Evolutionary conservation across 2,888 invertebrate genomes (phyloP), one percentile per base, ranked within the genome.

Genomic region (Kryphioiulus occultus): DNA sequence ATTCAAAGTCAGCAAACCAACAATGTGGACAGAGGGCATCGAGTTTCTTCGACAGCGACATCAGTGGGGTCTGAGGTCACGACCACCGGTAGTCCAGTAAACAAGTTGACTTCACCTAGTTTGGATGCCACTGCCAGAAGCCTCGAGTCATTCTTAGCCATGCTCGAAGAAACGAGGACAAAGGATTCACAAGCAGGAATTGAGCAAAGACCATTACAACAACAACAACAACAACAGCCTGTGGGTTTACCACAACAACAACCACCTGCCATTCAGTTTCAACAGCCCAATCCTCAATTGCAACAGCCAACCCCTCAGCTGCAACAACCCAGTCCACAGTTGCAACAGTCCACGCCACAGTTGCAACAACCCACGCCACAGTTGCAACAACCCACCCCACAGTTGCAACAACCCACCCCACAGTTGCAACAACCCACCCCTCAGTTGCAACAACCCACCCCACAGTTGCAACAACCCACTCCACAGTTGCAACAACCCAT

Each of bases 111-210:
- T 26, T 35, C 30, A 39, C 83, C 83, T 19, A 83, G 39, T n/a
- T 83, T 30, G 39, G 83, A 83, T 2, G 3, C 84, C 22, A 84
- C 84, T 12, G 42, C 19, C 17, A 84, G 84, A 53, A 86, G 86
- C 22, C 47, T 86, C 4, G 86, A 86, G 19, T 19, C 86, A 10
- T 86, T 86, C 47, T 26, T 86, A 12, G 86, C 47, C 15, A 86
- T 86, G 86, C 47, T 86, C 15, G 86, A 86, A 86, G 86, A 86
- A 86, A 86, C 86, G 22, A 86, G 86, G 53, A 47, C 22, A 26
- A 86, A 47, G 30, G 86, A 86, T 22, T 5, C 30, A 22, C 87
- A 82, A 30, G 1, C 68, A 68, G 68, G 26, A 68, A 68, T 2
- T 53, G 53, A 53, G 4, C 19, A 17, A 53, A 53, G 53, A 53